phyloP scores from a whole-genome alignment of 2,113 vertebrate species.

The Phyllostomus hastatus region DNA sequence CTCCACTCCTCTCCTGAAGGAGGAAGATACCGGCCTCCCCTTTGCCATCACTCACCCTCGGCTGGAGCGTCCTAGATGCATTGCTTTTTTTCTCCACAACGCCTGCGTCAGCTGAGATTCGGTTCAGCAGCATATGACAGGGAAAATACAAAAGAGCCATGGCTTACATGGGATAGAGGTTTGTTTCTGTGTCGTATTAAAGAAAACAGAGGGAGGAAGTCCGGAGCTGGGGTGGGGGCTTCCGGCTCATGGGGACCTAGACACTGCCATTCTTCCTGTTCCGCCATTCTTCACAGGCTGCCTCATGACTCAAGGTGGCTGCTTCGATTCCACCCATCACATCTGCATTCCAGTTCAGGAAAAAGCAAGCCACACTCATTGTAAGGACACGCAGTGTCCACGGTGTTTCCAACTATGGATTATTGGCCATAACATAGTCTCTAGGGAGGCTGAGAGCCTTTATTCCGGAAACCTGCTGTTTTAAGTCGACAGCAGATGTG shows the following conservation, averaged over 20 bases:
- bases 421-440: rapidly evolving
- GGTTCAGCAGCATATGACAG: rapidly evolving
- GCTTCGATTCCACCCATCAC: not conserved
- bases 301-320: not conserved
- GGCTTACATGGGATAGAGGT: not conserved
- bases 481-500: not conserved
- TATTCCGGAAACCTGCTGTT: not conserved
- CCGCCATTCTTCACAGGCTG: not conserved
- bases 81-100: rapidly evolving
- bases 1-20: not conserved
- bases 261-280: not conserved
- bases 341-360: not conserved
- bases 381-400: not conserved
- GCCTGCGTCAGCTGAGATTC: too few species aligned
- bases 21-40: not conserved
- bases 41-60: not conserved
- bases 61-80: rapidly evolving
- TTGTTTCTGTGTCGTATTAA: rapidly evolving
- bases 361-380: not conserved
- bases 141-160: rapidly evolving
- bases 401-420: rapidly evolving
- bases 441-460: not conserved
- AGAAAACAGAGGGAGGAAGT: not conserved
- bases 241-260: rapidly evolving
- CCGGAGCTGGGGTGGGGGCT: too few species aligned